Percentiles rank a stretch among this genome's conserved stretches.
phyloP scores from a whole-genome alignment of 2,113 vertebrate species.

The Danio rerio region DNA sequence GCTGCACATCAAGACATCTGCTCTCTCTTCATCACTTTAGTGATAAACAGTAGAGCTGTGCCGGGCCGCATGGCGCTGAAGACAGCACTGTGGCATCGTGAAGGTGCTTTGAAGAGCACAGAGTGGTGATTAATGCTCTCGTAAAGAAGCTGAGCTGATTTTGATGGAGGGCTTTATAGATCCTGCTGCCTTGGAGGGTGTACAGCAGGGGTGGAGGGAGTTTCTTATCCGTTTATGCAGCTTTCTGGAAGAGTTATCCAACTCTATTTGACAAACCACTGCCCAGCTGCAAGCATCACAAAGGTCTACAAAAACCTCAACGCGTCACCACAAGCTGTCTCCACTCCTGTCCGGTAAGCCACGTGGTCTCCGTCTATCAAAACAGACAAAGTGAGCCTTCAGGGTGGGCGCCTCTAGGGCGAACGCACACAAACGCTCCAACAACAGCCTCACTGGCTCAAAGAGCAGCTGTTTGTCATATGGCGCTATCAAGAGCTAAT shows the following conservation, averaged over 20 bases:
- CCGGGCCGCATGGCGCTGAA: conserved; percentile 45
- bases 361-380: conserved; percentile 2
- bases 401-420: neutral
- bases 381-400: conserved; percentile 36
- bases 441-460: conserved; percentile 40
- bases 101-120: conserved; percentile 79
- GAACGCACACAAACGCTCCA: conserved; percentile 18
- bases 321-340: conserved; percentile 39
- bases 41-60: neutral
- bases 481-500: conserved; percentile 66
- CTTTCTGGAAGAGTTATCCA: conserved; percentile 59
- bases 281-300: neutral
- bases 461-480: conserved; percentile 61
- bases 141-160: conserved; percentile 73
- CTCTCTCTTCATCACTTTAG: neutral
- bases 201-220: conserved; percentile 54
- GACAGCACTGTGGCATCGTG: conserved; percentile 69
- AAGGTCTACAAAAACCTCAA: neutral
- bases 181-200: conserved; percentile 72
- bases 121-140: conserved; percentile 76
- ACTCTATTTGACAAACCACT: conserved; percentile 18
- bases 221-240: conserved; percentile 72
- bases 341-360: conserved; percentile 27
- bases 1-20: neutral
- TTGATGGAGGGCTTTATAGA: conserved; percentile 80